Evolutionary conservation across 2,113 vertebrate species (phyloP), one percentile per base, ranked within the genome.

Genomic region (Clupea harengus): DNA sequence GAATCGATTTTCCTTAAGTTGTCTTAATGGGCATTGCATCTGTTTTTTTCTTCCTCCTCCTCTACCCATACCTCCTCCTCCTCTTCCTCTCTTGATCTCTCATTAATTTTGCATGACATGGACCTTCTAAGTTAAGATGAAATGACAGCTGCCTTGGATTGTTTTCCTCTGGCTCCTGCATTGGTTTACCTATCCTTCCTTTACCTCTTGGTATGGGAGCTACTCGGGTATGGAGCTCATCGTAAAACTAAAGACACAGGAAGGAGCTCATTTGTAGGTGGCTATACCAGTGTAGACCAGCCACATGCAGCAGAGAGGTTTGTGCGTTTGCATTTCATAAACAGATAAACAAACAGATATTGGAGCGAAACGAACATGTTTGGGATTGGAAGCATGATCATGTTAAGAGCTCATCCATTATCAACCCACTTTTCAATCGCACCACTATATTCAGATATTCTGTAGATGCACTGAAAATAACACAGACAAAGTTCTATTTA

Each of bases 1-100:
- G 85, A 87, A 91, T 92, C 89, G 89, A 93, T 94, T 93, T 92
- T 91, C 89, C 91, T 90, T 89, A 91, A 92, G 89, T 90, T 88
- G 52, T 86, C 85, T 85, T 89, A 92, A 92, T 91, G 87, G 88
- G 85, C 57, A 81, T 84, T 49, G 50, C 72, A 81, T 67, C 75
- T 82, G 64, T 78, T 78, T 39, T 78, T 13, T 32, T 83, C 28
- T 60, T 25, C 88, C 60, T 87, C 78, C 85, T 86, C 39, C 25
- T 75, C 11, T 32, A 39, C 9, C 28, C 67, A 44, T 78, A 39
- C 87, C 81, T 81, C 54, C 17, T 49, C 67, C 87, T 84, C 83
- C 81, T 84, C 81, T 86, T 72, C 81, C 49, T 75, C 83, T 75
- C 28, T 15, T 50, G n/a, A n/a, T 47, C 22, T 52, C 83, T 89